Conservation (phyloP, 2,113 vertebrate genomes). For the Paedocypris sp. region DNA sequence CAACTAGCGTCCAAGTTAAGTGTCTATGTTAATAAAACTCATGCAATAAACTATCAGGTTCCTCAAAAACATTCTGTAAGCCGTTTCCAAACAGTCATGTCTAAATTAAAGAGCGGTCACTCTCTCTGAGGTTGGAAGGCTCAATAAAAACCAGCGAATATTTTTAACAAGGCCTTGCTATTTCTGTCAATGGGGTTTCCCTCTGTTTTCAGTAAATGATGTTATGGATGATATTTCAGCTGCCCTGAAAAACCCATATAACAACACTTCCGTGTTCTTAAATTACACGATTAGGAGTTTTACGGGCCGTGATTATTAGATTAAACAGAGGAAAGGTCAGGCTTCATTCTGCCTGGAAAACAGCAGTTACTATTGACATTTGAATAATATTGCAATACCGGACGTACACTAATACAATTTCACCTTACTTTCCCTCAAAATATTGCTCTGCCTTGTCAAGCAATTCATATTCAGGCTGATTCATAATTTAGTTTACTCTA, state of each 20-base stretch:
- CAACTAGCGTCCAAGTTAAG: no score
- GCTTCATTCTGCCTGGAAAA: background rate
- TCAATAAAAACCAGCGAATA: no score
- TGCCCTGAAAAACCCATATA: background rate
- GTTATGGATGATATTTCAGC: background rate
- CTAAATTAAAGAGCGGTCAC: no score
- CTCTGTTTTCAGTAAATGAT: background rate
- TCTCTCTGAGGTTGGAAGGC: no score
- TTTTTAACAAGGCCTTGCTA: no score
- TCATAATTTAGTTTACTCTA: no score
- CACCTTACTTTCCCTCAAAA: background rate
- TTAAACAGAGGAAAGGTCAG: conserved; percentile 17
- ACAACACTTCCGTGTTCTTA: background rate
- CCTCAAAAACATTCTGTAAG: no score
- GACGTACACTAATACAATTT: conserved; percentile 15
- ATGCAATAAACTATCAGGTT: no score
- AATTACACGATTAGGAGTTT: background rate
- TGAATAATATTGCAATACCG: conserved; percentile 23
- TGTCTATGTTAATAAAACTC: no score
- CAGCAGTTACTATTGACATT: conserved; percentile 31
- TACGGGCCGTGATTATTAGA: conserved; percentile 6
- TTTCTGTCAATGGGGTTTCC: conserved; percentile 31
- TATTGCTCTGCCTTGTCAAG: background rate
- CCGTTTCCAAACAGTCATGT: no score
- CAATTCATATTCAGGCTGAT: no score